These are phyloP conservation scores for Equus quagga DNA, from an alignment of 2,113 vertebrate genomes.

Conservation along the genomic window DNA sequence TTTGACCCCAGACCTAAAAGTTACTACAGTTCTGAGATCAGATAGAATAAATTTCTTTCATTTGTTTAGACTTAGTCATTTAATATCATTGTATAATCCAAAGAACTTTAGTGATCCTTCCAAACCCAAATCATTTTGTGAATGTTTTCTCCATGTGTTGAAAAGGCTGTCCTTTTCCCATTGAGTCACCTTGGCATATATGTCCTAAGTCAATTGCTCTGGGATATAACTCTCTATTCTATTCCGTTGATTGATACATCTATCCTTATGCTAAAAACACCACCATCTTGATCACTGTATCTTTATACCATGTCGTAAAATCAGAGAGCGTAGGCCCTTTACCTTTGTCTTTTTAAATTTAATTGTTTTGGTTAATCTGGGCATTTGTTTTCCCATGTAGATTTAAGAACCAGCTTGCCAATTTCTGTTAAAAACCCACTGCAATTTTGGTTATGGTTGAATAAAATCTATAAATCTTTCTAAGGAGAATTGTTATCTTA, in stretches of 20 bases:
- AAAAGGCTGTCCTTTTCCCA: neutral
- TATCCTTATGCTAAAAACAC: neutral
- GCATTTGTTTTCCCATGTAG: neutral
- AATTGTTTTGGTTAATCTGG: neutral
- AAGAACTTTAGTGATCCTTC: slow-evolving; percentile 31
- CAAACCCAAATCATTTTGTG: neutral
- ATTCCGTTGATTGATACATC: neutral
- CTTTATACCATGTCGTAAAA: neutral
- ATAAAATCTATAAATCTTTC: neutral
- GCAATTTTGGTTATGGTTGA: neutral
- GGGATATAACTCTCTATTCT: neutral
- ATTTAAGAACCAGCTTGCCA: neutral
- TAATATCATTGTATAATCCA: slow-evolving; percentile 18
- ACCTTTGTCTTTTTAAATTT: neutral
- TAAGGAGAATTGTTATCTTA: neutral
- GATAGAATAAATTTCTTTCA: neutral
- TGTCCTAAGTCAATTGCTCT: too few species aligned
- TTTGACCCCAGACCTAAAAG: neutral
- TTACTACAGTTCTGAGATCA: neutral
- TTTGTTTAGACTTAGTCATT: neutral
- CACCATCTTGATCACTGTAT: neutral
- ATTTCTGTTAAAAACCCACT: neutral
- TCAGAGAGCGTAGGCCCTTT: neutral
- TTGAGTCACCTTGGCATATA: neutral
- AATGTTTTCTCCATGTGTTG: neutral